Evolutionary conservation across 2,113 vertebrate genomes (phyloP).

Genomic region (Phaethornis superciliosus): DNA sequence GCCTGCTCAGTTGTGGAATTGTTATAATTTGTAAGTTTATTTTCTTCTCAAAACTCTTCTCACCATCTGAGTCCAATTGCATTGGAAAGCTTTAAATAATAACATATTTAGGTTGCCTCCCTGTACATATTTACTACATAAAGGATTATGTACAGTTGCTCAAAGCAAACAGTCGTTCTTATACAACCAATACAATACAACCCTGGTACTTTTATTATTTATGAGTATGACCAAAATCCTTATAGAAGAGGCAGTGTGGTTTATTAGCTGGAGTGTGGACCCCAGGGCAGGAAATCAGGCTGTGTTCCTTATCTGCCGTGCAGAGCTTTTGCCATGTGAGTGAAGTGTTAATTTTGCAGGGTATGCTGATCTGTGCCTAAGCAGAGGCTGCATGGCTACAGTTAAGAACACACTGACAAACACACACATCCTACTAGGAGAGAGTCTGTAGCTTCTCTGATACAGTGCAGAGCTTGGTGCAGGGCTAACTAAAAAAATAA

Average conservation of each 20-base stretch:
- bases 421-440: background rate
- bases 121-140: background rate
- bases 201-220: rapidly evolving
- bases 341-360: background rate
- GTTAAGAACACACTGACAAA: background rate
- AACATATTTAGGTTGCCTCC: background rate
- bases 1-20: background rate
- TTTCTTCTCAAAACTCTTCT: background rate
- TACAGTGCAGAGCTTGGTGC: background rate
- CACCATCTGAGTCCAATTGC: background rate
- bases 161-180: background rate
- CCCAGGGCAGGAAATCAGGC: background rate
- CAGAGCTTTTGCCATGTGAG: background rate
- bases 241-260: background rate
- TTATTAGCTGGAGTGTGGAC: background rate
- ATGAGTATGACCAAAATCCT: background rate
- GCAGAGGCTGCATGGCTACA: background rate
- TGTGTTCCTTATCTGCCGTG: background rate
- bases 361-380: background rate
- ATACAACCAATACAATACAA: background rate
- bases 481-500: background rate
- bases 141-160: background rate
- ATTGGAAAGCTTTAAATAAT: background rate
- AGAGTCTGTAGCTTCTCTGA: background rate
- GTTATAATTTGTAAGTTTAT: background rate